Base-by-base conservation (phyloP, 2,797 vertebrate species). In the Acanthurus lineatus region DNA sequence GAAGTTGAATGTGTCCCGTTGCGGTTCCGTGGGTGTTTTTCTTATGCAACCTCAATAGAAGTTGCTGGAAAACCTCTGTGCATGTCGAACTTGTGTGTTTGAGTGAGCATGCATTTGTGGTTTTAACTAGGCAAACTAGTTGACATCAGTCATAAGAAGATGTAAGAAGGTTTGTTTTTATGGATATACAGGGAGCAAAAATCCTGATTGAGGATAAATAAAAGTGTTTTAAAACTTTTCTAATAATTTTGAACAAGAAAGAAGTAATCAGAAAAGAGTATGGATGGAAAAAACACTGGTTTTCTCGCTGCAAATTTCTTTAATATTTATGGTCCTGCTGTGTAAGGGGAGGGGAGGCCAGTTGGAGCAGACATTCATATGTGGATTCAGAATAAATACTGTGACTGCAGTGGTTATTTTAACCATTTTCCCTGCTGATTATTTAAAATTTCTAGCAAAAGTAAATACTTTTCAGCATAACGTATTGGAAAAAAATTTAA, bases 21-120 rank as follows among this genome's bases (percentile, higher is more conserved):
- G 84, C 70, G 76, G 82, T 87, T 89, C 69, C 28, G 92, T 92
- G 89, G 92, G 93, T 72, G 93, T 81, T 85, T 73, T 76, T 77
- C 69, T 86, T 70, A 73, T 83, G 88, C 72, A 80, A 82, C 86
- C 73, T 81, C 51, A 15, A 20, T 80, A 74, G 51, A 79, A 47
- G 84, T 88, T 91, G 61, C 86, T 70, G 75, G 76, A 84, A 90
- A 91, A 88, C 80, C 52, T 16, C 75, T 80, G 28, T 61, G 48
- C 20, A 45, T 73, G 17, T 71, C 17, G 14, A 3, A 2, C 58
- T 48, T 76, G 17, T 19, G 0, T 47, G 42, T 51, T 14, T 59
- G n/a, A 53, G 32, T 63, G 32, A 45, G 35, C 25, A 10, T 77
- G 44, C 79, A 15, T 61, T 45, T 65, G 25, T 66, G 19, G 47